Base-by-base conservation (phyloP, 2,888 invertebrate species). In the Panopea generosa region DNA sequence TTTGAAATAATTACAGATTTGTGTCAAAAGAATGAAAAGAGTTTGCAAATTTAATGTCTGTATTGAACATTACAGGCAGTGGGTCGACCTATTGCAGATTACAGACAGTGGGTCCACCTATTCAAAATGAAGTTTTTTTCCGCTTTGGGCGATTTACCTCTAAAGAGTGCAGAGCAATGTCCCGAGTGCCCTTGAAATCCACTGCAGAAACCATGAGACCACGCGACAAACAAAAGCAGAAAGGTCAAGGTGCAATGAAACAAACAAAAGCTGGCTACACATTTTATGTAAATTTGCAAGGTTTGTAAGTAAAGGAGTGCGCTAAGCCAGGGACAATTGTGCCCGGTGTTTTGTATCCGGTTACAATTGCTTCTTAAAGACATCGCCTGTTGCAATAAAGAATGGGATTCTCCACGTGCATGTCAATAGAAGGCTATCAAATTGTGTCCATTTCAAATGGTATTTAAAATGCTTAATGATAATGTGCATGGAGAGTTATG, bases 201-300 rank as follows among this genome's bases (percentile, higher is more conserved):
- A 6, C 33, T 18, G 20, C 20, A 20, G 45, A 45, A 45, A 45
- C 45, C 20, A 45, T n/a, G 20, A 45, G 24, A 26, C 22, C 53
- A 52, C 53, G 53, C 53, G 53, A 16, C 53, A 27, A 27, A 52
- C 20, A 52, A 22, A 3, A 16, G 6, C 53, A 4, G 16, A 3
- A 3, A 22, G 53, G 16, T 6, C 22, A 52, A 20, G 24, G 20
- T 18, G 20, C 24, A 24, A 22, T 20, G 24, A 20, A 4, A 3
- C 26, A 52, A 27, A 52, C 53, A 38, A 67, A 45, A 33, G 67
- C n/a, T 9, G 60, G 65, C 72, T 77, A 63, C 50, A 67, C 55
- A 69, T 65, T 73, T 65, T 66, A 77, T 72, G 72, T 69, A 72
- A 73, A 77, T 77, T 33, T 72, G 61, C 68, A 72, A 66, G 73